Base-by-base conservation (phyloP, 2,113 vertebrate genomes). In the Alouatta palliata region DNA sequence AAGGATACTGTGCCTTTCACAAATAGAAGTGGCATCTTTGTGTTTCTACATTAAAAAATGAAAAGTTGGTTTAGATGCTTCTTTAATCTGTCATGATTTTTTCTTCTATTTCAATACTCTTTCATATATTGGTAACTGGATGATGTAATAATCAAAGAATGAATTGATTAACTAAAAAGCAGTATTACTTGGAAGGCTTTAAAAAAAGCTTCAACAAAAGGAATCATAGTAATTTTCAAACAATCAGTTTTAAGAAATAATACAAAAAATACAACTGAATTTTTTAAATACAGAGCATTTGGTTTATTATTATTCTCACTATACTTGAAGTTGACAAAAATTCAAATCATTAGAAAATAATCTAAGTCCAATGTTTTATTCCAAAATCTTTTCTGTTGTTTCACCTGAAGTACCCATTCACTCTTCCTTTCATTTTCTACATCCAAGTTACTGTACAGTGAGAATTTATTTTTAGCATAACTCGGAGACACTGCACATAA, bases 381-480 rank as follows among this genome's bases (percentile, higher is more conserved):
- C 9, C n/a, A 73, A 77, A 83, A 56, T 0, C 6, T 45, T 76
- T 91, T 75, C 21, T 87, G 47, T 80, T 87, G 25, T 49, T 87
- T 92, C 79, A 86, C 4, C 10, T 71, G 88, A 71, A 86, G 27
- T 76, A 8, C 7, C 10, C 71, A n/a, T 19, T 77, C 49, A 86
- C 37, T 17, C n/a, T 87, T 84, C 45, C 66, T 86, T 90, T 82
- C 2, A 64, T 49, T 97, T 95, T 47, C 43, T 71, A 83, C 6
- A 84, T 66, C 32, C n/a, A 89, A 95, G 87, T 45, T 90, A 45
- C 19, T 80, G 5, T 17, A 64, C 4, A 89, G 6, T 66, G 49
- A 92, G 21, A 91, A 89, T 91, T 54, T 40, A 79, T 87, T 94
- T 92, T 90, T 8, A 71, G 32, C 61, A 27, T 61, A 96, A n/a